Evolutionary conservation across 37 sponge, comb jelly and placozoan genomes (phyloP).

Genomic region (Theonella swinhoei): DNA sequence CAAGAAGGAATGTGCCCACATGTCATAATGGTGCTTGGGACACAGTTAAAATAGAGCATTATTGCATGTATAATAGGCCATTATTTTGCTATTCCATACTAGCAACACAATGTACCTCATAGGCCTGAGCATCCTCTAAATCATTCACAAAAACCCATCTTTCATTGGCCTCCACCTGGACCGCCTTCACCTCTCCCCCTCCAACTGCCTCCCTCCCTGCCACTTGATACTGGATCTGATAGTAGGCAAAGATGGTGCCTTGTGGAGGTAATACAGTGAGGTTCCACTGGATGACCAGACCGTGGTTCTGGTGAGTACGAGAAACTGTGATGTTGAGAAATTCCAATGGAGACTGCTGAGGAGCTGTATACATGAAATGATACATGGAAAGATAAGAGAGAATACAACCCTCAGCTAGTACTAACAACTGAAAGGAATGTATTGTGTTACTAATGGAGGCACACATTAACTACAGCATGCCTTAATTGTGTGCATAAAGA

Average conservation of each 20-base stretch:
- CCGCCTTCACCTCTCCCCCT: background rate
- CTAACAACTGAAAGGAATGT: too few species aligned
- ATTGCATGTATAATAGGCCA: too few species aligned
- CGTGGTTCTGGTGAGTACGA: background rate
- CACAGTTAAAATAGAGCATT: too few species aligned
- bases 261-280: background rate
- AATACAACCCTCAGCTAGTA: too few species aligned
- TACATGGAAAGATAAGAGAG: too few species aligned
- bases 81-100: too few species aligned
- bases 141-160: background rate
- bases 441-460: background rate
- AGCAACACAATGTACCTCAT: background rate
- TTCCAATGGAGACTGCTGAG: background rate
- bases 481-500: too few species aligned
- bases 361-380: background rate
- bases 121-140: background rate
- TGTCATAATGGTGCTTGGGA: too few species aligned
- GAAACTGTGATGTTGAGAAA: slow-evolving; percentile 16
- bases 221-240: background rate
- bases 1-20: too few species aligned
- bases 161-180: background rate
- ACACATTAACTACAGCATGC: background rate
- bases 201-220: background rate
- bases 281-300: slow-evolving; percentile 17
- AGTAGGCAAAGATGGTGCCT: background rate